A percentile compares a stretch with the other conserved stretches of the same genome.
Evolutionary conservation across 2,797 vertebrate species (phyloP).

Genomic region (Okamejei kenojei): DNA sequence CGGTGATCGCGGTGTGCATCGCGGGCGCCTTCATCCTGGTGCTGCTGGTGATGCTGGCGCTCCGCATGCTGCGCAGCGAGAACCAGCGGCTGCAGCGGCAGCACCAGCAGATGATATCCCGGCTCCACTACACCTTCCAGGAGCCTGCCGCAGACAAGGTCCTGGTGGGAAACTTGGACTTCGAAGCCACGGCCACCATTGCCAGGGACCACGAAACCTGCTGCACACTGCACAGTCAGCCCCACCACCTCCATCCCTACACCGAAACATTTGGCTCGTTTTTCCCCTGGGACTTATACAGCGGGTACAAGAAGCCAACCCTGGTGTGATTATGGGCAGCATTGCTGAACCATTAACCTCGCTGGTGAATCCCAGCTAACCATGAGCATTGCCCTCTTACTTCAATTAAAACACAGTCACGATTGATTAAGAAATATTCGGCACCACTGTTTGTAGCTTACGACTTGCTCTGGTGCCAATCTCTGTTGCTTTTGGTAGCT

Average conservation of each 20-base stretch:
- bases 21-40: conserved; percentile 36
- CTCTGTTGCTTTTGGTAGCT: neutral
- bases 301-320: neutral
- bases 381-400: neutral
- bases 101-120: conserved; percentile 28
- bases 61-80: conserved; percentile 38
- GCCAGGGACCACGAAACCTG: neutral
- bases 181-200: neutral
- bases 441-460: conserved; percentile 5
- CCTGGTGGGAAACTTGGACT: neutral
- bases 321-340: conserved; percentile 9
- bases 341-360: neutral
- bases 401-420: neutral
- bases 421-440: conserved; percentile 16
- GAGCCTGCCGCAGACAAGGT: neutral
- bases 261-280: neutral
- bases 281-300: conserved; percentile 15
- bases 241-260: neutral
- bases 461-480: neutral
- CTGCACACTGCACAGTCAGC: neutral
- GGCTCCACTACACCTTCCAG: conserved; percentile 37
- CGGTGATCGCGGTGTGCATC: conserved; percentile 37
- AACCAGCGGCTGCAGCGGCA: conserved; percentile 15
- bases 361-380: neutral
- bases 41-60: conserved; percentile 35